These are phyloP conservation scores for Listrodromus nycthemerus DNA, from an alignment of 2,888 invertebrate genomes.

Conservation along the genomic window DNA sequence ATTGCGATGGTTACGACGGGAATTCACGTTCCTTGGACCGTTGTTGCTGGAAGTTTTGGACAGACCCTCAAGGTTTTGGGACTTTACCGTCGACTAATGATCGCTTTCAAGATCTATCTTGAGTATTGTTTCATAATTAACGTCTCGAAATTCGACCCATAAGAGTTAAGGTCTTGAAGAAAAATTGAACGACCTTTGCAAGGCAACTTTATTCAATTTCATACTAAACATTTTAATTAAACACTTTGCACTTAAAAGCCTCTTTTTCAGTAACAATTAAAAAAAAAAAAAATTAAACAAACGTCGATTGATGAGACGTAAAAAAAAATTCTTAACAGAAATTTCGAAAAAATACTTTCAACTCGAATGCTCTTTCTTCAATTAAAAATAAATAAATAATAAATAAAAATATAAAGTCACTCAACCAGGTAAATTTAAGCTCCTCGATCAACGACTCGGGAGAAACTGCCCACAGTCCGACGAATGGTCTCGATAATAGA, in stretches of 20 bases:
- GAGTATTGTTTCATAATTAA: too few species aligned
- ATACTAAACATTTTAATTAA: too few species aligned
- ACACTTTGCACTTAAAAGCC: background rate
- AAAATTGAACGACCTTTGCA: too few species aligned
- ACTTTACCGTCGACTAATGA: too few species aligned
- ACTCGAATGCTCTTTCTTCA: background rate
- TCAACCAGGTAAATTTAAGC: conserved; percentile 63
- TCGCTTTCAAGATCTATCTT: too few species aligned
- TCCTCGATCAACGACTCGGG: conserved; percentile 22
- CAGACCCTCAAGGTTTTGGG: too few species aligned
- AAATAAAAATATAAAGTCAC: conserved; percentile 1
- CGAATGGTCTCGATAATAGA: conserved; percentile 54
- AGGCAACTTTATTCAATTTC: too few species aligned
- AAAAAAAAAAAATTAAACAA: conserved; percentile 14
- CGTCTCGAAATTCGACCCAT: background rate
- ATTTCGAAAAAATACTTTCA: background rate
- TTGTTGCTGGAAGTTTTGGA: background rate
- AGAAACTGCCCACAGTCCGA: conserved; percentile 31
- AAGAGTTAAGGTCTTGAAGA: background rate
- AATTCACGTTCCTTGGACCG: background rate
- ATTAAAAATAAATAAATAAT: background rate
- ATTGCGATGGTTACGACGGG: background rate
- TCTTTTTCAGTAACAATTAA: background rate
- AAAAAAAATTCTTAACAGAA: background rate
- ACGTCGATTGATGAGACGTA: too few species aligned